A percentile compares a stretch with the other conserved stretches of the same genome.
These are phyloP conservation scores for Diacarnus erythraeanus DNA, from an alignment of 37 sponge, comb jelly and placozoan genomes.

Conservation along the genomic window DNA sequence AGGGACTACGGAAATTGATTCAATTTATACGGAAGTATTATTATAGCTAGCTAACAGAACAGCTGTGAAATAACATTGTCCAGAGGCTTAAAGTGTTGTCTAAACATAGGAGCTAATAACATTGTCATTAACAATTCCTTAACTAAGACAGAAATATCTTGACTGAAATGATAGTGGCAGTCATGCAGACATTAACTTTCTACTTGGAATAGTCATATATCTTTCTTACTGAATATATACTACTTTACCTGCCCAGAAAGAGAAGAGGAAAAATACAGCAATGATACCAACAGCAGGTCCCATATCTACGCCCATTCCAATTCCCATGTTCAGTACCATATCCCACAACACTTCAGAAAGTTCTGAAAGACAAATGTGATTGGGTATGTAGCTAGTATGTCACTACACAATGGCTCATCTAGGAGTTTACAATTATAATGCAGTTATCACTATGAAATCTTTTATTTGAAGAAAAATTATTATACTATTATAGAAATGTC, in stretches of 20 bases:
- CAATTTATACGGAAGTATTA: too few species aligned
- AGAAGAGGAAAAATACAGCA: constrained; percentile 58
- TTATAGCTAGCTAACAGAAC: too few species aligned
- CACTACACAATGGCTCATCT: background rate
- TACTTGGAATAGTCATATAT: background rate
- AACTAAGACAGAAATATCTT: background rate
- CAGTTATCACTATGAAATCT: background rate
- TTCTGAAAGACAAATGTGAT: constrained; percentile 49
- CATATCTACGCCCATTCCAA: background rate
- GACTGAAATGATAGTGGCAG: background rate
- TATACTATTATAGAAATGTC: background rate
- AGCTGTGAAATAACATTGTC: too few species aligned
- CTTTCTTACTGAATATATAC: background rate
- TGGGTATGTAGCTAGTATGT: background rate
- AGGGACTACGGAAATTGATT: too few species aligned
- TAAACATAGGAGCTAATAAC: too few species aligned
- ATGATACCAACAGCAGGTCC: constrained; percentile 28
- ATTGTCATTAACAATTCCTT: background rate
- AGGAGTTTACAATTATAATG: background rate
- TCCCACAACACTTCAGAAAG: constrained; percentile 95
- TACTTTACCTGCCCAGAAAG: constrained; percentile 86
- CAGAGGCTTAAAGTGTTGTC: too few species aligned
- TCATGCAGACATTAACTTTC: background rate
- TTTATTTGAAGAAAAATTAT: too few species aligned
- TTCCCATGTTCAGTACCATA: constrained; percentile 63